These are phyloP conservation scores for Rhogogaster chlorosoma DNA, from an alignment of 2,888 invertebrate genomes.

Conservation along the genomic window DNA sequence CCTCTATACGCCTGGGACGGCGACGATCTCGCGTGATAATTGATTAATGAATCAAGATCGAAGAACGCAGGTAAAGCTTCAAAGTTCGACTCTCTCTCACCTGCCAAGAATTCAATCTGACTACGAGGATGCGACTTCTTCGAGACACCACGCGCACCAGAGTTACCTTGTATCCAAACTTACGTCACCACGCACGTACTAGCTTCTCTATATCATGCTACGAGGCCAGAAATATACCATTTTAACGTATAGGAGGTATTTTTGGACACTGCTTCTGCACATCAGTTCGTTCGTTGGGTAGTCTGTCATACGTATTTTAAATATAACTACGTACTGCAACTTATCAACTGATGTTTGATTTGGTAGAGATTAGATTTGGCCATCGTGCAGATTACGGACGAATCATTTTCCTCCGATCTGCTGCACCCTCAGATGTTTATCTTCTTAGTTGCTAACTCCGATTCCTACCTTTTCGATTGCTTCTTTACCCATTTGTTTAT, in stretches of 20 bases:
- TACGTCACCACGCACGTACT: constrained; percentile 60
- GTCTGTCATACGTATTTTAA: neutral
- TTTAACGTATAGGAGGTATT: constrained; percentile 57
- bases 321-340: neutral
- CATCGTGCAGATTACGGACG: constrained; percentile 2
- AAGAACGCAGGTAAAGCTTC: neutral
- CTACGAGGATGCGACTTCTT: neutral
- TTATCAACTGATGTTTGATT: neutral
- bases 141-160: constrained; percentile 27
- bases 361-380: neutral
- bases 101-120: constrained; percentile 7
- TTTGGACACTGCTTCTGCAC: constrained; percentile 54
- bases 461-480: neutral
- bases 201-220: constrained; percentile 48
- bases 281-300: neutral
- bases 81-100: constrained; percentile 30
- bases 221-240: constrained; percentile 58
- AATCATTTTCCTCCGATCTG: neutral
- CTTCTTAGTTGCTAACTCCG: neutral
- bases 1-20: neutral
- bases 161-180: constrained; percentile 53
- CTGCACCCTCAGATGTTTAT: neutral
- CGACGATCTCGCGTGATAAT: constrained; percentile 56
- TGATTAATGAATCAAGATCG: constrained; percentile 52
- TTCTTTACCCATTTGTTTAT: constrained; percentile 5